These are phyloP conservation scores for Hippocampus kuda DNA, from an alignment of 2,797 vertebrate species.

Conservation along the genomic window DNA sequence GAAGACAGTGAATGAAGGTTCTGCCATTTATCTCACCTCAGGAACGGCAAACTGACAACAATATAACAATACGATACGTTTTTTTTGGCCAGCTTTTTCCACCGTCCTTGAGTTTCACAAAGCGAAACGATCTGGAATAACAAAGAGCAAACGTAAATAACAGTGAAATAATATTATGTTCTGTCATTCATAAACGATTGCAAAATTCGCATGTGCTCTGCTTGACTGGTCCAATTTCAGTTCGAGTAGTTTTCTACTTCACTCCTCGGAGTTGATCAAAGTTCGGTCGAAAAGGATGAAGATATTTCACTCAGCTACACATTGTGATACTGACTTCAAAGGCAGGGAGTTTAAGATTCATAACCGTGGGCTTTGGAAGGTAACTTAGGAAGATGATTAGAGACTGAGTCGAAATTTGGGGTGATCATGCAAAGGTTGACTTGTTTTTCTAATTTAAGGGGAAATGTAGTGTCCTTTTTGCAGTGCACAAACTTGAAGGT, in stretches of 20 bases:
- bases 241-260: constrained; percentile 43
- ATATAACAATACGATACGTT: constrained; percentile 9
- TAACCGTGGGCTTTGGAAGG: constrained; percentile 45
- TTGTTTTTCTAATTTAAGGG: constrained; percentile 34
- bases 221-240: constrained; percentile 25
- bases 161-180: constrained; percentile 50
- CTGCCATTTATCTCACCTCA: constrained; percentile 39
- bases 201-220: constrained; percentile 36
- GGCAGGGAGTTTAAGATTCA: constrained; percentile 53
- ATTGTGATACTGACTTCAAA: constrained; percentile 56
- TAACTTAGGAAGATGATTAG: constrained; percentile 47
- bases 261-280: constrained; percentile 61
- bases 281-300: constrained; percentile 45
- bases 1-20: constrained; percentile 24
- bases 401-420: constrained; percentile 29
- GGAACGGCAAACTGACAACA: constrained; percentile 18
- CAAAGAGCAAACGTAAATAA: constrained; percentile 54
- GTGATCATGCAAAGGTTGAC: constrained; percentile 47
- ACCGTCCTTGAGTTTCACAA: constrained; percentile 26
- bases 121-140: constrained; percentile 53
- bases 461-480: background rate
- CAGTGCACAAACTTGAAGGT: background rate
- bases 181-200: constrained; percentile 55
- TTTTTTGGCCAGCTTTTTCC: constrained; percentile 18
- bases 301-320: constrained; percentile 57